A percentile compares a stretch with the other conserved stretches of the same genome.
These are phyloP conservation scores for Brachylomia viminalis DNA, from an alignment of 2,888 invertebrate species.

Conservation along the genomic window DNA sequence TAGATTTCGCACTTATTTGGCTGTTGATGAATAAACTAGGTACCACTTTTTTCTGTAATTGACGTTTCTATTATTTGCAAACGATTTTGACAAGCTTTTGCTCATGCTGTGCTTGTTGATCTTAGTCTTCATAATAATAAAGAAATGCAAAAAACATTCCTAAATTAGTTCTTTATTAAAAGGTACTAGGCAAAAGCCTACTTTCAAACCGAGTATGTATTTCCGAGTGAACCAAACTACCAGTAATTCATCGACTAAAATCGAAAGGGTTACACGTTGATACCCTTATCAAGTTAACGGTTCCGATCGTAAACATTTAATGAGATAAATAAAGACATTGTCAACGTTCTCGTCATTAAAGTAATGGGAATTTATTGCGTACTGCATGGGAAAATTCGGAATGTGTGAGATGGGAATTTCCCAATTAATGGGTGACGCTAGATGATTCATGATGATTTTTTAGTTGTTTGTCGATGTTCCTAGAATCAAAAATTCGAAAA, in stretches of 20 bases:
- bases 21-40: too few relatives aligned
- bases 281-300: slow-evolving; percentile 37
- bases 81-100: too few relatives aligned
- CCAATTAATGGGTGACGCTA: slow-evolving; percentile 12
- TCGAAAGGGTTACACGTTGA: slow-evolving; percentile 29
- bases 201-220: neutral
- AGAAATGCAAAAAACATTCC: too few relatives aligned
- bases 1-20: too few relatives aligned
- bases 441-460: slow-evolving; percentile 12
- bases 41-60: too few relatives aligned
- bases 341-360: slow-evolving; percentile 48
- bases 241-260: slow-evolving; percentile 25
- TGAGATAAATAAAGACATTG: slow-evolving; percentile 59
- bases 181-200: neutral
- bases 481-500: too few relatives aligned
- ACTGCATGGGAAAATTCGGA: slow-evolving; percentile 36
- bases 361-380: slow-evolving; percentile 55
- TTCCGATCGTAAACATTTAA: slow-evolving; percentile 59
- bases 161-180: too few relatives aligned
- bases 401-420: slow-evolving; percentile 29
- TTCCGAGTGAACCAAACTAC: neutral
- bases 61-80: too few relatives aligned
- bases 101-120: too few relatives aligned
- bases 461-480: too few relatives aligned
- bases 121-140: too few relatives aligned